Conservation (phyloP, 1,140 invertebrate genomes). For the Papilio machaon region DNA sequence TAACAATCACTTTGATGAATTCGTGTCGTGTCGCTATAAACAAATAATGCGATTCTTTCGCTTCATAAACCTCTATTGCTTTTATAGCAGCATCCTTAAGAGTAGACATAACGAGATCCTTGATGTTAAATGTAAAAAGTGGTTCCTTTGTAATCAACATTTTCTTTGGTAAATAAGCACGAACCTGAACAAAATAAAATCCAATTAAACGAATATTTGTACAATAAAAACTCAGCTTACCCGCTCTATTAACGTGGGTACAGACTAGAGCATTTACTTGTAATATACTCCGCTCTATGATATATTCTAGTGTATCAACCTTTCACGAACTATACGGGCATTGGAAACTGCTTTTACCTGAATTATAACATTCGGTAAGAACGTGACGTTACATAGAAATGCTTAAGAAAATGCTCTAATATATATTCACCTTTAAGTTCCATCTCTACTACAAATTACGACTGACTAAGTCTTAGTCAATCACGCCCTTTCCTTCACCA, state of each 20-base stretch:
- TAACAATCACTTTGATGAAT: conserved; percentile 4
- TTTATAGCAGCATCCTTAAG: neutral
- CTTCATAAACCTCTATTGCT: conserved; percentile 49
- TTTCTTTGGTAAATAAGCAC: conserved; percentile 42
- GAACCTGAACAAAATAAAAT: conserved; percentile 42
- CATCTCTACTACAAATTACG: no score
- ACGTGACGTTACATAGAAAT: no score
- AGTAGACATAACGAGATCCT: neutral
- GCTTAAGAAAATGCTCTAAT: no score
- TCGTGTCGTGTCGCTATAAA: conserved; percentile 33
- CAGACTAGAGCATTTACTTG: no score
- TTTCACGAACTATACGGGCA: no score
- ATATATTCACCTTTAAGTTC: no score
- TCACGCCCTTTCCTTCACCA: no score
- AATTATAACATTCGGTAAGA: no score
- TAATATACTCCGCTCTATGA: no score
- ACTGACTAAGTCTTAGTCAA: no score
- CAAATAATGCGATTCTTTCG: conserved; percentile 17
- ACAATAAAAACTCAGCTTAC: neutral
- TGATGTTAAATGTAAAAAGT: conserved; percentile 37
- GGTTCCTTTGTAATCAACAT: conserved; percentile 22
- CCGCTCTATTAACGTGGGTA: neutral
- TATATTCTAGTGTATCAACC: no score
- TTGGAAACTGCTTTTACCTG: no score
- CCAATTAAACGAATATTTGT: neutral